Evolutionary conservation across 1,140 invertebrate genomes (phyloP), one percentile per base, ranked within the genome.

Genomic region (Rhynchophorus ferrugineus): DNA sequence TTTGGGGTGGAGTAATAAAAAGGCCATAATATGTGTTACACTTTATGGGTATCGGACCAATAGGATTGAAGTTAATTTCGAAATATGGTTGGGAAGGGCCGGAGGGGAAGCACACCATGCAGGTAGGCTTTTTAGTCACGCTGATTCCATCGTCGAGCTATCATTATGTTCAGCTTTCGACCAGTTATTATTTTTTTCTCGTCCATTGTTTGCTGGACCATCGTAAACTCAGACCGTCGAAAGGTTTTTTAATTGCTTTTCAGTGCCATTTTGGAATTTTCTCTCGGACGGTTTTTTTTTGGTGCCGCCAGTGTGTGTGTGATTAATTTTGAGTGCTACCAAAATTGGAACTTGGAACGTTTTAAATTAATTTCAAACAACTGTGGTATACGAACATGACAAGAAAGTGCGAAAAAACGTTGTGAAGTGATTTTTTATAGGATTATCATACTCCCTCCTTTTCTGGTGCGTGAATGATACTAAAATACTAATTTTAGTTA

Each of bases 81-180:
- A 48, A 48, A 14, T 16, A 11, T 29, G 13, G n/a, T 13, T 9
- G 20, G 11, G n/a, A 29, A 33, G 44, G 38, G 52, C 37, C 29
- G 38, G 46, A 45, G 34, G 45, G 24, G 36, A 54, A 48, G 43
- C 43, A 37, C 44, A 38, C 52, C 52, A 54, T 48, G 44, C 52
- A 48, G 52, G 52, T 54, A 54, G 52, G 52, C 52, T 39, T 54
- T 51, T 54, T 54, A 54, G 52, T 54, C 44, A 54, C 52, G 52
- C 44, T 20, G 44, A 48, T 48, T 54, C 45, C 52, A 7, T 29
- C 52, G 39, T 44, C 52, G 46, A 37, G 34, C 39, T 44, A 48
- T 54, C 51, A 54, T 54, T 54, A 47, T 54, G 44, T 46, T 54
- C 14, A 47, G 51, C 20, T 54, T 54, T 54, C 21, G 51, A 35